These are phyloP conservation scores for Monochamus alternatus DNA, from an alignment of 2,888 invertebrate species.

Conservation along the genomic window DNA sequence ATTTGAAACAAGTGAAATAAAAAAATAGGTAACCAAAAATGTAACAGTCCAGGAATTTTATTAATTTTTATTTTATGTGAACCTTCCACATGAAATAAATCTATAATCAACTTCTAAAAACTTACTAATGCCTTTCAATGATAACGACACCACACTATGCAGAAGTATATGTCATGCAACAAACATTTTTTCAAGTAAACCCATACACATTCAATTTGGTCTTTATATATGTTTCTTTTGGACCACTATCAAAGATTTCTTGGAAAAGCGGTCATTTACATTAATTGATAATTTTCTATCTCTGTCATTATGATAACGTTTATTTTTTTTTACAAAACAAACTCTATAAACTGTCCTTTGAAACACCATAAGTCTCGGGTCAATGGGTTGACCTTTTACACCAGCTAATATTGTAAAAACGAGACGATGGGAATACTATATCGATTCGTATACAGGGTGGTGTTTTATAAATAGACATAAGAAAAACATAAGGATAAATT, in stretches of 20 bases:
- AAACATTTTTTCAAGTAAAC: constrained; percentile 7
- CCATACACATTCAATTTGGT: not conserved
- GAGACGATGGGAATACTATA: too few relatives aligned
- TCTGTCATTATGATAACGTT: not conserved
- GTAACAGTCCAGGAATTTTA: too few relatives aligned
- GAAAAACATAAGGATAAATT: too few relatives aligned
- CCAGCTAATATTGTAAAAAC: too few relatives aligned
- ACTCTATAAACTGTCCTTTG: not conserved
- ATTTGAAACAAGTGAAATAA: too few relatives aligned
- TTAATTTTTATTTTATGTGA: too few relatives aligned
- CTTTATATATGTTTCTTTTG: not conserved
- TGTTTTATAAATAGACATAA: too few relatives aligned
- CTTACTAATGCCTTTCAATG: not conserved
- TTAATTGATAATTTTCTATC: not conserved
- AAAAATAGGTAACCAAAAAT: too few relatives aligned
- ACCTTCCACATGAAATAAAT: too few relatives aligned
- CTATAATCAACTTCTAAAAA: too few relatives aligned
- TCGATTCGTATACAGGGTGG: too few relatives aligned
- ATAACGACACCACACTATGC: not conserved
- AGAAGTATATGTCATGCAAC: not conserved
- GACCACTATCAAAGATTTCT: not conserved
- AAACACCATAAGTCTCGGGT: not conserved
- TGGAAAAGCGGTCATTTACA: not conserved
- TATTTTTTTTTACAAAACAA: not conserved
- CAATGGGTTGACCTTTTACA: too few relatives aligned